Conservation (phyloP, 2,113 vertebrate species). For the Neogale vison region DNA sequence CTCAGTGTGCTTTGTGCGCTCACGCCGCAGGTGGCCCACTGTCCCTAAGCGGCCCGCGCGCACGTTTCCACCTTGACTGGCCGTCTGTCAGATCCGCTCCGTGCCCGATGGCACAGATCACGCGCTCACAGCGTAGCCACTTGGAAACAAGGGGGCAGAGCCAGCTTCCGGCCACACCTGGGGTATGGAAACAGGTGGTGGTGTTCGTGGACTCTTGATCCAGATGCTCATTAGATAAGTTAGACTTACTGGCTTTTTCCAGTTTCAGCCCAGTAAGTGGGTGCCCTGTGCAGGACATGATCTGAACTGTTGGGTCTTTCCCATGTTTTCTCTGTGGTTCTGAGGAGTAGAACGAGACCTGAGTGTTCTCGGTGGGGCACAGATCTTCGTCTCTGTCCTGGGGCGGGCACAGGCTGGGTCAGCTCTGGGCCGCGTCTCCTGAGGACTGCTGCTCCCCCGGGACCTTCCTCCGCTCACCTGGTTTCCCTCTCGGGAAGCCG, state of each 20-base stretch:
- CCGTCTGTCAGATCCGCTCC: background rate
- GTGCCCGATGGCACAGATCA: background rate
- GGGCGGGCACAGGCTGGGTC: too few species aligned
- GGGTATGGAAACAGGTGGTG: fast-evolving
- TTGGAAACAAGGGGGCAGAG: fast-evolving
- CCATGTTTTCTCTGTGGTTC: background rate
- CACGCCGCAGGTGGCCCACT: background rate
- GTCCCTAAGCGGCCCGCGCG: background rate
- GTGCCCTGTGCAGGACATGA: background rate
- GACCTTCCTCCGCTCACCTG: background rate
- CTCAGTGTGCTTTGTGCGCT: fast-evolving
- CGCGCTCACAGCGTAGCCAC: too few species aligned
- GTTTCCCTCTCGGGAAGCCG: background rate
- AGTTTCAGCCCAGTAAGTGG: background rate
- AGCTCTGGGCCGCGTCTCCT: background rate
- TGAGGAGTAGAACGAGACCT: background rate
- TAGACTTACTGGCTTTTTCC: background rate
- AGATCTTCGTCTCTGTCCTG: background rate
- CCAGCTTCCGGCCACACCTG: background rate
- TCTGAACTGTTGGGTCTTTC: background rate
- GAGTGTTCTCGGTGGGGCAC: background rate
- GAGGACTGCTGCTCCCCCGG: background rate
- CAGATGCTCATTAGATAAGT: background rate
- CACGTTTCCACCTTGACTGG: fast-evolving
- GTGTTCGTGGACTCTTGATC: background rate